A percentile compares a stretch with the other conserved stretches of the same genome.
Evolutionary conservation across 2,797 vertebrate genomes (phyloP).

Genomic region (Enteromius unitaeniatus): DNA sequence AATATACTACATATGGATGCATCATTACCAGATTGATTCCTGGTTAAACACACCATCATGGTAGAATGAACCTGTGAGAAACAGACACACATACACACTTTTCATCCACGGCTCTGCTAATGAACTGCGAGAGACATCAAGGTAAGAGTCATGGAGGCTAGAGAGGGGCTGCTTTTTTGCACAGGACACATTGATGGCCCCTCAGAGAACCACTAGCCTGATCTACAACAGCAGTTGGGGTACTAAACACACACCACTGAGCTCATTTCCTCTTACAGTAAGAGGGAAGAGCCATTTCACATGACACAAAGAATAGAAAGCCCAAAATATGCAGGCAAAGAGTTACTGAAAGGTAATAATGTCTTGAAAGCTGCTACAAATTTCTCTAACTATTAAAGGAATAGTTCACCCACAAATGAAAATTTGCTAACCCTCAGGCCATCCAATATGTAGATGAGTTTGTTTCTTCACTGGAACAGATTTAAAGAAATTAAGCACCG

Average conservation of each 20-base stretch:
- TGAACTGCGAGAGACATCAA: slow-evolving; percentile 15
- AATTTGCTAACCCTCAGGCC: background rate
- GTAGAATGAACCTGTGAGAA: background rate
- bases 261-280: slow-evolving; percentile 10
- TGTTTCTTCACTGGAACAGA: background rate
- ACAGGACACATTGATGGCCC: slow-evolving; percentile 22
- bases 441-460: background rate
- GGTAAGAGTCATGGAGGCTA: background rate
- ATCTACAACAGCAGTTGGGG: slow-evolving; percentile 36
- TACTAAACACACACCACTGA: slow-evolving; percentile 23
- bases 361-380: background rate
- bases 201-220: slow-evolving; percentile 27
- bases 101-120: background rate
- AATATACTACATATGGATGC: slow-evolving; percentile 4
- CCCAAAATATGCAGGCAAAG: background rate
- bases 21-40: background rate
- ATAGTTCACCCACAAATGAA: background rate
- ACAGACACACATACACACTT: background rate
- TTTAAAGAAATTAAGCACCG: background rate
- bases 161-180: slow-evolving; percentile 9
- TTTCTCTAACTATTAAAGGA: background rate
- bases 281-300: background rate
- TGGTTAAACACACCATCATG: background rate
- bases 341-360: background rate
- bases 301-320: background rate